Evolutionary conservation across 1,140 invertebrate species (phyloP).

Genomic region (Proctacanthus coquilletti): DNA sequence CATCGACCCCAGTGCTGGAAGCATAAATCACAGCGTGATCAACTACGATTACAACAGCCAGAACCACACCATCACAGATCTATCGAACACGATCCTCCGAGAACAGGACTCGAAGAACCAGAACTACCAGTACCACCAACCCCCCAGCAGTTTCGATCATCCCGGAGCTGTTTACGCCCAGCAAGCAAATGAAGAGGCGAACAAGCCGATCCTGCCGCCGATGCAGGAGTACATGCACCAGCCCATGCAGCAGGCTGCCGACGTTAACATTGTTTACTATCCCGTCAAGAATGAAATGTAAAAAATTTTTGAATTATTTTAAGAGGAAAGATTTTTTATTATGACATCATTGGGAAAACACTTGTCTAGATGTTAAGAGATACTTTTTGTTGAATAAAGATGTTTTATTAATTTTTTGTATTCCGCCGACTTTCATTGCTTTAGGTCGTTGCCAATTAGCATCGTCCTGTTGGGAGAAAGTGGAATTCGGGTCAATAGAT

Average conservation of each 20-base stretch:
- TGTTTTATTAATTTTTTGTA: slow-evolving; percentile 2
- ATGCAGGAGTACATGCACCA: slow-evolving; percentile 29
- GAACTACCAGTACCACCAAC: neutral
- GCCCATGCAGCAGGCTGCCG: slow-evolving; percentile 15
- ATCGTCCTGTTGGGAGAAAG: no score
- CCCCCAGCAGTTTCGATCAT: slow-evolving; percentile 1
- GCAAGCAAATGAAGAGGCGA: slow-evolving; percentile 15
- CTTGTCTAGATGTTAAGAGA: no score
- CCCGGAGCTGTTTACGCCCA: slow-evolving; percentile 12
- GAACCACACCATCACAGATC: slow-evolving; percentile 10
- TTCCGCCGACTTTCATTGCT: no score
- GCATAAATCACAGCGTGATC: neutral
- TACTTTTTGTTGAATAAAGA: slow-evolving; percentile 1
- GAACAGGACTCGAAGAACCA: neutral
- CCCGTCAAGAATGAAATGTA: slow-evolving; percentile 26
- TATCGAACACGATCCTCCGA: neutral
- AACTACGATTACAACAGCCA: slow-evolving; percentile 15
- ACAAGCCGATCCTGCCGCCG: slow-evolving; percentile 23
- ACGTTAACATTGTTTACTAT: slow-evolving; percentile 21
- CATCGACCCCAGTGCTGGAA: neutral
- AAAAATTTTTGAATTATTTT: neutral
- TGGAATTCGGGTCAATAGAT: no score
- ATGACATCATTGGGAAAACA: no score
- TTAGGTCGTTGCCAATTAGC: no score
- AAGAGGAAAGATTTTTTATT: neutral